These are phyloP conservation scores for Heloderma charlesbogerti DNA, from an alignment of 2,113 vertebrate genomes.

Conservation along the genomic window DNA sequence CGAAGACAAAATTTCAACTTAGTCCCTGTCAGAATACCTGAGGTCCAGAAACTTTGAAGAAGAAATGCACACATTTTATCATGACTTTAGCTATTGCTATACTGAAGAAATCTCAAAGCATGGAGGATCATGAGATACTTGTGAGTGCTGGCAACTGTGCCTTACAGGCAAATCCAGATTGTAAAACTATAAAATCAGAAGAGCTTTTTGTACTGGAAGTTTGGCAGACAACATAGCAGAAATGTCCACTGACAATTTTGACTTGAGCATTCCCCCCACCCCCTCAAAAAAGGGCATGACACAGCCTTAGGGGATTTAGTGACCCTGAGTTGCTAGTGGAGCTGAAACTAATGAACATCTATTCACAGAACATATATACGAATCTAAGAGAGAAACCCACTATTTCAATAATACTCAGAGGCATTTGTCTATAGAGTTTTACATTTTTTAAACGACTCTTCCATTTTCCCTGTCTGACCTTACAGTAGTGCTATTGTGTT, in stretches of 20 bases:
- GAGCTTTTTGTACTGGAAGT: constrained; percentile 20
- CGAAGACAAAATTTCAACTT: background rate
- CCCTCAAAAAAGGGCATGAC: background rate
- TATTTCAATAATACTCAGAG: constrained; percentile 32
- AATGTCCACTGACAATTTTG: constrained; percentile 28
- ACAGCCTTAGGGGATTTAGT: constrained; percentile 13
- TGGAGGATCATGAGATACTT: background rate
- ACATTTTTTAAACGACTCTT: constrained; percentile 15
- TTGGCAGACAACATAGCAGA: constrained; percentile 8
- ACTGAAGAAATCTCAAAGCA: background rate
- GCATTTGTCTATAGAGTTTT: constrained; percentile 30
- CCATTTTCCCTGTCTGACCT: constrained; percentile 12
- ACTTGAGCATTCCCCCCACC: background rate
- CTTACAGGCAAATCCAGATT: background rate
- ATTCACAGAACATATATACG: constrained; percentile 30
- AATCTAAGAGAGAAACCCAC: constrained; percentile 25
- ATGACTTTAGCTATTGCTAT: background rate
- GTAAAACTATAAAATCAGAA: constrained; percentile 22
- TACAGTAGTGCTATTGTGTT: background rate
- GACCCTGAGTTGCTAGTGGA: constrained; percentile 10
- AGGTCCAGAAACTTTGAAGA: background rate
- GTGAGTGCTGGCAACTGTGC: background rate
- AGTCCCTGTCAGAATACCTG: background rate
- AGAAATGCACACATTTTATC: background rate
- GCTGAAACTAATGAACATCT: constrained; percentile 35